These are phyloP conservation scores for Leptopterna dolabrata DNA, from an alignment of 2,888 invertebrate species.

Conservation along the genomic window DNA sequence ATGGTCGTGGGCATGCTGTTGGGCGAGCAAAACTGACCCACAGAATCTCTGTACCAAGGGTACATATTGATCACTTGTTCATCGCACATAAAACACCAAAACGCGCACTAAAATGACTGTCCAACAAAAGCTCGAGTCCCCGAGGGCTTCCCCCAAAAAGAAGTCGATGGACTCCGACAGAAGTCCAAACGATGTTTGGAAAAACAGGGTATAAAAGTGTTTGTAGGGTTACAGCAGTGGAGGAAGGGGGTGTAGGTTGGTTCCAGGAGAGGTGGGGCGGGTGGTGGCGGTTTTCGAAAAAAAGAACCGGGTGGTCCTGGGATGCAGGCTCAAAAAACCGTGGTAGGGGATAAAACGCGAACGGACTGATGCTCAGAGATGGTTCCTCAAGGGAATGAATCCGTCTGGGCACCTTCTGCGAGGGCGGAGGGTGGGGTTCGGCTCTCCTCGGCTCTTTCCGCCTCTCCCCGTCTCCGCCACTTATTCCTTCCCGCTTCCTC, in stretches of 20 bases:
- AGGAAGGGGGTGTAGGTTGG: constrained; percentile 39
- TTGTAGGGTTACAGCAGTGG: not conserved
- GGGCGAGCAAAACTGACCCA: constrained; percentile 68
- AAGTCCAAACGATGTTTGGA: constrained; percentile 22
- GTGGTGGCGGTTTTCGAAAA: constrained; percentile 22
- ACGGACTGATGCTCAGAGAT: constrained; percentile 37
- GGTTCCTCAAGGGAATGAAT: constrained; percentile 54
- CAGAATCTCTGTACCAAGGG: constrained; percentile 74
- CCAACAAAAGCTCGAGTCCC: constrained; percentile 15
- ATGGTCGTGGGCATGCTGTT: constrained; percentile 74
- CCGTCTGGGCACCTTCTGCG: constrained; percentile 30
- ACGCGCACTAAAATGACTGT: constrained; percentile 2
- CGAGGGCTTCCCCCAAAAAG: not conserved
- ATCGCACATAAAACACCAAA: constrained; percentile 56
- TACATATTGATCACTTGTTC: constrained; percentile 68
- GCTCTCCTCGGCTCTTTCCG: constrained; percentile 57
- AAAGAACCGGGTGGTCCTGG: constrained; percentile 1
- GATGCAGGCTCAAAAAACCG: constrained; percentile 46
- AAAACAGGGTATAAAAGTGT: constrained; percentile 3
- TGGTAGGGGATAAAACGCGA: constrained; percentile 34
- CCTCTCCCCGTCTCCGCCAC: constrained; percentile 57
- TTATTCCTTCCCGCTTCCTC: constrained; percentile 41
- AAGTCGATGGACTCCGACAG: constrained; percentile 8
- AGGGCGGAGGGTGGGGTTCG: constrained; percentile 42
- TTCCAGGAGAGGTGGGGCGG: constrained; percentile 28